These are phyloP conservation scores for Cenopis cana DNA, from an alignment of 2,888 invertebrate genomes.

Conservation along the genomic window DNA sequence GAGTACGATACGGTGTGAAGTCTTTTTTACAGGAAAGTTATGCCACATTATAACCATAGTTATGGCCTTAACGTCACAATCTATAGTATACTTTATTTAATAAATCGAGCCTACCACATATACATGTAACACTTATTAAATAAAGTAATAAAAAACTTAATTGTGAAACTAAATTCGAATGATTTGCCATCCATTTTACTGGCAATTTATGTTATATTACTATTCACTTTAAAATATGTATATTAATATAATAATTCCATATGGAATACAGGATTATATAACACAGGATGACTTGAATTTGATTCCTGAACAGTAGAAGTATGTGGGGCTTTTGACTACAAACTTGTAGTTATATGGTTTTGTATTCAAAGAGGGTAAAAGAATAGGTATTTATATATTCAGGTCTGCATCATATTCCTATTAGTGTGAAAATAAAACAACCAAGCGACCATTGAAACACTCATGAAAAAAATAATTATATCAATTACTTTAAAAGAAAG, in stretches of 20 bases:
- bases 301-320: conserved; percentile 35
- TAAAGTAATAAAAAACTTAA: conserved; percentile 11
- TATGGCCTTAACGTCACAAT: conserved; percentile 10
- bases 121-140: conserved; percentile 12
- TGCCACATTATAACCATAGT: conserved; percentile 20
- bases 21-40: conserved; percentile 29
- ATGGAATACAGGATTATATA: no score
- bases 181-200: not conserved
- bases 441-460: not conserved
- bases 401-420: not conserved
- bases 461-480: not conserved
- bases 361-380: not conserved
- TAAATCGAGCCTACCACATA: conserved; percentile 2
- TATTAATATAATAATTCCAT: conserved; percentile 18
- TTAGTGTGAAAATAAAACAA: not conserved
- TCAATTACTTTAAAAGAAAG: not conserved
- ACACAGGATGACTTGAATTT: conserved; percentile 19
- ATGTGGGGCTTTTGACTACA: not conserved
- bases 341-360: not conserved
- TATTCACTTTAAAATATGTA: not conserved
- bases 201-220: not conserved
- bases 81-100: conserved; percentile 19
- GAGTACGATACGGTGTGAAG: not conserved
- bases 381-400: not conserved
- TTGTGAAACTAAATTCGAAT: not conserved